Conservation (phyloP, 1,140 invertebrate genomes). For the Drosophila ogumai region DNA sequence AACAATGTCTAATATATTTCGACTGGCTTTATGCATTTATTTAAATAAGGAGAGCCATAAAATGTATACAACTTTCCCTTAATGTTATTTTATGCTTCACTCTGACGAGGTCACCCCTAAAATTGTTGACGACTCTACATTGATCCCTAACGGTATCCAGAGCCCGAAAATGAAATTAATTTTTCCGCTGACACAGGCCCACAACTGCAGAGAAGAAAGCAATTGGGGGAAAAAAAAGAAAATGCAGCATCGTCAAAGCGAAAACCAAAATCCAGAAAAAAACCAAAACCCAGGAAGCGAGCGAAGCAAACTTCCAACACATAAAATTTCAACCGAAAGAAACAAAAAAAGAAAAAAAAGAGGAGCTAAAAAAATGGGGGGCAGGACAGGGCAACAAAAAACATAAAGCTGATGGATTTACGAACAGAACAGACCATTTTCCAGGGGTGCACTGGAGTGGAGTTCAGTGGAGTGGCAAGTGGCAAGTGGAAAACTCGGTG, state of each 20-base stretch:
- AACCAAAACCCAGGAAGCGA: conserved; percentile 28
- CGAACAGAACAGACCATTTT: conserved; percentile 70
- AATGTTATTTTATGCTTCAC: conserved; percentile 2
- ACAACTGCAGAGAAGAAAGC: conserved; percentile 20
- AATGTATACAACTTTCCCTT: neutral
- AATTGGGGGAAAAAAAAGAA: conserved; percentile 10
- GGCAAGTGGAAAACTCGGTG: conserved; percentile 28
- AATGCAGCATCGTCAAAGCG: conserved; percentile 59
- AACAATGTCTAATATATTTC: neutral
- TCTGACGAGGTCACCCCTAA: neutral
- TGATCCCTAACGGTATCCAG: conserved; percentile 1
- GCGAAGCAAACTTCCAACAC: conserved; percentile 31
- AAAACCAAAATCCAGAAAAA: conserved; percentile 24
- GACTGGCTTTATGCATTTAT: neutral
- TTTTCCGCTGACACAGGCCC: conserved; percentile 58
- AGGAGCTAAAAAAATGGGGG: conserved; percentile 3
- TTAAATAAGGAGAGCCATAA: neutral
- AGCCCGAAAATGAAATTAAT: conserved; percentile 42
- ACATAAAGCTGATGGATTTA: conserved; percentile 79
- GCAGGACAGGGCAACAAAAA: conserved; percentile 45
- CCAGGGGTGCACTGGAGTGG: conserved; percentile 24
- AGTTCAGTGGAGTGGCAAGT: conserved; percentile 10
- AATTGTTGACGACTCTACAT: conserved; percentile 21
- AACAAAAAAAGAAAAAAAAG: conserved; percentile 15
- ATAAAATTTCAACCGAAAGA: conserved; percentile 65